Evolutionary conservation across 2,888 invertebrate genomes (phyloP).

Genomic region (Elmis aenea): DNA sequence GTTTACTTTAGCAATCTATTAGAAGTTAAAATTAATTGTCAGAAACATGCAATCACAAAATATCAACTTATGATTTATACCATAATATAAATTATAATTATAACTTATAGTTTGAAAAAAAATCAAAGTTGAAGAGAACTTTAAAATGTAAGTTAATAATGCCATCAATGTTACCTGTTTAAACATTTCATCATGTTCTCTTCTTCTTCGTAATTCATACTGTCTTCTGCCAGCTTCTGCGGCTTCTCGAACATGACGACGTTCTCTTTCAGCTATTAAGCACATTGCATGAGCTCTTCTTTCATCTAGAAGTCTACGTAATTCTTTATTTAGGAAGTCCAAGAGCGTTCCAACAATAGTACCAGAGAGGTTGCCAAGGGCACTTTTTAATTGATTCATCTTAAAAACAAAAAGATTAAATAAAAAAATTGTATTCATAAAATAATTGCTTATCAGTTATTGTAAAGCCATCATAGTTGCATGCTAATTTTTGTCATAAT

Average conservation of each 20-base stretch:
- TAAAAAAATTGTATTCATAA: no score
- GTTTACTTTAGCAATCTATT: slow-evolving; percentile 53
- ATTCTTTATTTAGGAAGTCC: slow-evolving; percentile 73
- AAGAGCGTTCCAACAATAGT: slow-evolving; percentile 66
- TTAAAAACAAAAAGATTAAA: slow-evolving; percentile 29
- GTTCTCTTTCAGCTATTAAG: slow-evolving; percentile 71
- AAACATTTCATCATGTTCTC: slow-evolving; percentile 77
- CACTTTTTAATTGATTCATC: slow-evolving; percentile 55
- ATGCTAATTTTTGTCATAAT: no score
- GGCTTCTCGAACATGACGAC: slow-evolving; percentile 69
- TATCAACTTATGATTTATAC: no score
- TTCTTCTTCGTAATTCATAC: slow-evolving; percentile 64
- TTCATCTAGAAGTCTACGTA: slow-evolving; percentile 70
- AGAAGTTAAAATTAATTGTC: background rate
- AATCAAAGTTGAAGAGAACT: no score
- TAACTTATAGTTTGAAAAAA: no score
- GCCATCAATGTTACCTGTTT: slow-evolving; percentile 54
- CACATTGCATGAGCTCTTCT: slow-evolving; percentile 73
- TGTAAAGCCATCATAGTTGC: no score
- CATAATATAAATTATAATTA: no score
- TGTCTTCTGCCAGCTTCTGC: slow-evolving; percentile 75
- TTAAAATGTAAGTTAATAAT: no score
- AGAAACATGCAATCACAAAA: slow-evolving; percentile 2
- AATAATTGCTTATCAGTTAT: no score
- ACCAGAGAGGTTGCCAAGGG: slow-evolving; percentile 67